Base-by-base conservation (phyloP, 2,113 vertebrate genomes). In the Leptobrachium ailaonicum region DNA sequence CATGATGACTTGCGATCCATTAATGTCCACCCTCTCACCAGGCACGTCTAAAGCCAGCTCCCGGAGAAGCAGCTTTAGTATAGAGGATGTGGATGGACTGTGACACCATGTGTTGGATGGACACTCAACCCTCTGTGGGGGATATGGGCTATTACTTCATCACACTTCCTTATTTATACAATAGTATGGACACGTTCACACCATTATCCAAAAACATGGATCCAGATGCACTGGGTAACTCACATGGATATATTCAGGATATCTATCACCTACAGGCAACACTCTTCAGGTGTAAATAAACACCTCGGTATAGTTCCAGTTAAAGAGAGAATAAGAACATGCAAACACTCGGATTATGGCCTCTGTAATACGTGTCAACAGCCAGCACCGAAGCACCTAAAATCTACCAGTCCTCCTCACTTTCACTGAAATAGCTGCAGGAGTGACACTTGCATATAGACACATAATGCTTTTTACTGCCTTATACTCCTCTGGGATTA, bases 51-150 rank as follows among this genome's bases (percentile, higher is more conserved):
- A 98, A 73, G 95, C 96, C 90, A 98, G 97, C 86, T 99, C 97
- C 89, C 95, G 98, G 76, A 88, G 97, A 32, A 98, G 97, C 92
- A 99, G 98, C 92, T 98, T 98, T 90, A 99, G 96, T 93, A 96
- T 99, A 91, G 98, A 99, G 71, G 98, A 99, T 5, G 82, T 94
- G 4, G 98, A 99, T 56, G 95, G 98, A 89, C 91, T 96, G 94
- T 99, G 93, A 95, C 56, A 0, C 73, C 11, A 82, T 79, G n/a
- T 74, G 82, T 73, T 42, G 3, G n/a, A 2, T 76, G 84, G 84
- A 6, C 76, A 13, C 76, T 82, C 3, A 66, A 70, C 75, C 50
- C 83, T 56, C 60, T 56, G 40, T n/a, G 63, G 71, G 79, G 73
- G 58, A 80, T 70, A 71, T 12, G 2, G 86, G 82, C 74, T 64